Evolutionary conservation across 2,797 vertebrate species (phyloP).

Genomic region (Crypturellus tataupa): DNA sequence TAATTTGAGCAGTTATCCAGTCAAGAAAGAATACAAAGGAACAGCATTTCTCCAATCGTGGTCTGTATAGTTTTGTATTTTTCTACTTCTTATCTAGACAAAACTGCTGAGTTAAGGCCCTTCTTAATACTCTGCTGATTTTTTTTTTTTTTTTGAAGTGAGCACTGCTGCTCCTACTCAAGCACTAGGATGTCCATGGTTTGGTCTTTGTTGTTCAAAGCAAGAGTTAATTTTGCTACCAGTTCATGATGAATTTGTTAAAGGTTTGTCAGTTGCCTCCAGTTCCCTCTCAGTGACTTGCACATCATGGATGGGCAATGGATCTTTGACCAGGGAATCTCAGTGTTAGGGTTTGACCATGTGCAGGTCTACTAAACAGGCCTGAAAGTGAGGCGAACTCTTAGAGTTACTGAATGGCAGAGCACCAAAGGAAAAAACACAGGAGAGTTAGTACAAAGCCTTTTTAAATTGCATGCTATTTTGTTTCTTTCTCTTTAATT

Average conservation of each 20-base stretch:
- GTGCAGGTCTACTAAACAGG: fast-evolving
- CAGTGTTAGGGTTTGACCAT: fast-evolving
- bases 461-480: neutral
- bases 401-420: neutral
- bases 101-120: neutral
- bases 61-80: neutral
- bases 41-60: neutral
- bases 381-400: neutral
- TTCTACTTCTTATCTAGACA: neutral
- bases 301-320: neutral
- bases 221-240: neutral
- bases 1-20: neutral
- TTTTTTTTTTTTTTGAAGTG: neutral
- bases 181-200: fast-evolving
- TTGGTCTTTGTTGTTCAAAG: neutral
- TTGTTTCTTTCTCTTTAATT: neutral
- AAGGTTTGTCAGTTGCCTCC: neutral
- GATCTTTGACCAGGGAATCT: neutral
- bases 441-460: neutral
- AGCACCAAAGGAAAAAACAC: neutral
- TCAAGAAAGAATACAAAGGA: neutral
- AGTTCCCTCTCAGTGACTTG: neutral
- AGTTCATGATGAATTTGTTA: fast-evolving
- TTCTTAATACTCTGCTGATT: neutral
- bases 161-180: neutral